Evolutionary conservation across 1,140 invertebrate genomes (phyloP).

Genomic region (Drosophila asahinai): DNA sequence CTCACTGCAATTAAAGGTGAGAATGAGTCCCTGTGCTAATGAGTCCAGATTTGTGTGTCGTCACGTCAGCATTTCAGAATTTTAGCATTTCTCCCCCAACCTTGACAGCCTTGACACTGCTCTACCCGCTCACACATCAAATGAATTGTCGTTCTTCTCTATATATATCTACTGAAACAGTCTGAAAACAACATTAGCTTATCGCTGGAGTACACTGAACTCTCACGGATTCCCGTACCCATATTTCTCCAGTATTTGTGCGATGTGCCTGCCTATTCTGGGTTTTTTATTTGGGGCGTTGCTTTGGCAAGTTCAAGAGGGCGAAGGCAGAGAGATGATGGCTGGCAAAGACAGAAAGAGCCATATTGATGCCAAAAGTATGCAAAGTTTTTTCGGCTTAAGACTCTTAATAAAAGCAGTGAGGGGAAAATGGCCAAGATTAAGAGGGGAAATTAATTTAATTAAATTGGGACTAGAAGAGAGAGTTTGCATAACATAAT

Average conservation of each 20-base stretch:
- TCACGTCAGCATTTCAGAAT: slow-evolving; percentile 51
- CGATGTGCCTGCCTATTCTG: slow-evolving; percentile 21
- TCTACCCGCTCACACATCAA: slow-evolving; percentile 14
- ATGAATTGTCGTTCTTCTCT: slow-evolving; percentile 46
- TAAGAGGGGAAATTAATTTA: background rate
- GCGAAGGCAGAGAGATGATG: background rate
- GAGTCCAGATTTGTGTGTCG: slow-evolving; percentile 69
- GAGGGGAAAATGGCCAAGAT: background rate
- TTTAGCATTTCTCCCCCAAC: slow-evolving; percentile 12
- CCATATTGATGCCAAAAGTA: slow-evolving; percentile 56
- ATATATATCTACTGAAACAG: slow-evolving; percentile 42
- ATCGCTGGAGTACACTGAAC: slow-evolving; percentile 76
- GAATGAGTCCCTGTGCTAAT: slow-evolving; percentile 49
- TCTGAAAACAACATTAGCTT: slow-evolving; percentile 66
- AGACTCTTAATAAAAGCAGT: slow-evolving; percentile 4
- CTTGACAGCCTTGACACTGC: slow-evolving; percentile 46
- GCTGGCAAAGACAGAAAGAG: slow-evolving; percentile 8
- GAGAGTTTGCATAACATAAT: background rate
- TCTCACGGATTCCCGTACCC: slow-evolving; percentile 28
- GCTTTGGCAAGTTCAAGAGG: slow-evolving; percentile 57
- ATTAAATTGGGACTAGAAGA: no score
- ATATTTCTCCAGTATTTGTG: slow-evolving; percentile 1
- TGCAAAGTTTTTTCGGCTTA: slow-evolving; percentile 42
- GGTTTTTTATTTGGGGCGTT: slow-evolving; percentile 66
- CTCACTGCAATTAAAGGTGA: slow-evolving; percentile 23